Percentiles rank a stretch among this genome's conserved stretches.
These are phyloP conservation scores for Chloromyia formosa DNA, from an alignment of 2,888 invertebrate genomes.

Conservation along the genomic window DNA sequence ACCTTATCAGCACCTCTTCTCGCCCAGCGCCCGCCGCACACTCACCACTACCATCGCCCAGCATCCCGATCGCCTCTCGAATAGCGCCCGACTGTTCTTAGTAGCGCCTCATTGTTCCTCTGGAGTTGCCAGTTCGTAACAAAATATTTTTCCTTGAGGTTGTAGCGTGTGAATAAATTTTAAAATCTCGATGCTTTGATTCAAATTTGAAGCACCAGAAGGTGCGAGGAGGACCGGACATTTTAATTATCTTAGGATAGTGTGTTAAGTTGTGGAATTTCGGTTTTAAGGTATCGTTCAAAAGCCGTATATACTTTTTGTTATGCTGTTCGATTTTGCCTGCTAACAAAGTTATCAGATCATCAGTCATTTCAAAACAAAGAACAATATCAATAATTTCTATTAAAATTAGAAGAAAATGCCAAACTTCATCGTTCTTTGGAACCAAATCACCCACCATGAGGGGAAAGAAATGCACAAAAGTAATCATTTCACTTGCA, in stretches of 20 bases:
- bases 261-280: constrained; percentile 52
- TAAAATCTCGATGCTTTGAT: constrained; percentile 51
- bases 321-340: constrained; percentile 47
- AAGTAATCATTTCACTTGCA: constrained; percentile 52
- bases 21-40: too few relatives aligned
- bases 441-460: constrained; percentile 53
- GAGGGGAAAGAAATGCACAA: constrained; percentile 50
- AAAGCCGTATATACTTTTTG: constrained; percentile 47
- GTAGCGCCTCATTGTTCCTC: too few relatives aligned
- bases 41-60: too few relatives aligned
- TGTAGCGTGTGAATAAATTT: constrained; percentile 52
- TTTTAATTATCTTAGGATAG: constrained; percentile 50
- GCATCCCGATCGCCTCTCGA: too few relatives aligned
- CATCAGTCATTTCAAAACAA: constrained; percentile 44
- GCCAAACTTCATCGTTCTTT: constrained; percentile 51
- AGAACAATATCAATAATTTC: constrained; percentile 52
- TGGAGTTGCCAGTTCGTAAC: too few relatives aligned
- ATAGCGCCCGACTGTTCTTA: too few relatives aligned
- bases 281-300: constrained; percentile 52
- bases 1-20: too few relatives aligned
- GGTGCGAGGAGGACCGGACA: constrained; percentile 49
- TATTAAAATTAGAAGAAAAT: constrained; percentile 51
- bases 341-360: constrained; percentile 44
- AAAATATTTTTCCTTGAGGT: constrained; percentile 53
- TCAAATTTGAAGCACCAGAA: constrained; percentile 51